These are phyloP conservation scores for Drosophila auraria DNA, from an alignment of 1,140 invertebrate genomes.

Conservation along the genomic window DNA sequence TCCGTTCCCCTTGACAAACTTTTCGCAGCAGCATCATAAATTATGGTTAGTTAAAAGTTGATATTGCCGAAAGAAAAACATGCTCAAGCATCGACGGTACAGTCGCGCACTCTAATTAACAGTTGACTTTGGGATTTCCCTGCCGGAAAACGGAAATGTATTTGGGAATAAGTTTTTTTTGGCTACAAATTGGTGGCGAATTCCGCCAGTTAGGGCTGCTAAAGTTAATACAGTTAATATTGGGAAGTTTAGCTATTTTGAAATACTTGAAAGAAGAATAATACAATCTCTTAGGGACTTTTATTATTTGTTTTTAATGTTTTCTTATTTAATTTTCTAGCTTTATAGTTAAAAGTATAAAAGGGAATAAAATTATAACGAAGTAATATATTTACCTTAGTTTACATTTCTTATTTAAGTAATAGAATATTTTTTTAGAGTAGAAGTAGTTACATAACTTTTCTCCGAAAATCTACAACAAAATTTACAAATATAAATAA, in stretches of 20 bases:
- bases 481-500: not conserved
- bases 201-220: not conserved
- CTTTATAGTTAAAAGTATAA: too few species aligned
- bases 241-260: not conserved
- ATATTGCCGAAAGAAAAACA: slow-evolving; percentile 48
- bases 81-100: slow-evolving; percentile 33
- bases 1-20: slow-evolving; percentile 41
- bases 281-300: too few species aligned
- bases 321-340: not conserved
- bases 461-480: too few species aligned
- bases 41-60: slow-evolving; percentile 80
- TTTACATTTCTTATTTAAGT: too few species aligned
- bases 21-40: slow-evolving; percentile 64
- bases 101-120: slow-evolving; percentile 58
- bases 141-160: slow-evolving; percentile 16
- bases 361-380: too few species aligned
- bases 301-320: not conserved
- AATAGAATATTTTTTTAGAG: too few species aligned
- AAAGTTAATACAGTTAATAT: not conserved
- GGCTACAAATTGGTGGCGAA: slow-evolving; percentile 7
- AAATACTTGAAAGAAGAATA: not conserved
- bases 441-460: too few species aligned
- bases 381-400: too few species aligned
- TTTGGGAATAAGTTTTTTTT: slow-evolving; percentile 11
- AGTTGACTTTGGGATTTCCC: slow-evolving; percentile 39